phyloP scores from a whole-genome alignment of 1,140 invertebrate genomes.

The Cylas formicarius region DNA sequence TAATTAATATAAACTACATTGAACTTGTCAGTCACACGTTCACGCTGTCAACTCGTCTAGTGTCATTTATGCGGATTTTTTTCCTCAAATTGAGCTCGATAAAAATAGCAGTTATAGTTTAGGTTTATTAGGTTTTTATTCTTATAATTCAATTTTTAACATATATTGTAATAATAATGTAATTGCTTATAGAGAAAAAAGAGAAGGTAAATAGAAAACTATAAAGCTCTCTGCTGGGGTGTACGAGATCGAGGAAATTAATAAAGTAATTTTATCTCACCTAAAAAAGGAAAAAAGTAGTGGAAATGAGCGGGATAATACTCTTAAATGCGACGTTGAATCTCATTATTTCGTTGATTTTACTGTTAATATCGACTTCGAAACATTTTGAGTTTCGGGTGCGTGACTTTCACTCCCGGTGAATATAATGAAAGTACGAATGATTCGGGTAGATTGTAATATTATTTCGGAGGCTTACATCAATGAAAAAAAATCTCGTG shows the following conservation, averaged over 20 bases:
- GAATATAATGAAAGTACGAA: conserved; percentile 15
- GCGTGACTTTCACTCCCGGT: conserved; percentile 2
- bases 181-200: neutral
- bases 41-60: conserved; percentile 3
- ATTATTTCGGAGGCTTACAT: conserved; percentile 13
- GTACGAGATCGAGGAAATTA: conserved; percentile 12
- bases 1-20: neutral
- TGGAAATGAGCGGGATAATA: conserved; percentile 3
- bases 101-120: conserved; percentile 10
- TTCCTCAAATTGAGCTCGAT: conserved; percentile 14
- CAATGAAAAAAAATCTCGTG: conserved; percentile 10
- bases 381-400: conserved; percentile 4
- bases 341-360: conserved; percentile 12
- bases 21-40: conserved; percentile 2
- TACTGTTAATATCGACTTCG: neutral
- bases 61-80: conserved; percentile 4
- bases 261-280: neutral
- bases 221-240: conserved; percentile 4
- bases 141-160: conserved; percentile 16
- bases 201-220: neutral
- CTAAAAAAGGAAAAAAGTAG: neutral
- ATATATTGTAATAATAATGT: conserved; percentile 14
- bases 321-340: conserved; percentile 12
- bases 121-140: conserved; percentile 11
- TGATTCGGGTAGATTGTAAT: conserved; percentile 15